A percentile compares a stretch with the other conserved stretches of the same genome.
phyloP scores from a whole-genome alignment of 2,113 vertebrate genomes.

The Cryptomyrus ogoouensis region DNA sequence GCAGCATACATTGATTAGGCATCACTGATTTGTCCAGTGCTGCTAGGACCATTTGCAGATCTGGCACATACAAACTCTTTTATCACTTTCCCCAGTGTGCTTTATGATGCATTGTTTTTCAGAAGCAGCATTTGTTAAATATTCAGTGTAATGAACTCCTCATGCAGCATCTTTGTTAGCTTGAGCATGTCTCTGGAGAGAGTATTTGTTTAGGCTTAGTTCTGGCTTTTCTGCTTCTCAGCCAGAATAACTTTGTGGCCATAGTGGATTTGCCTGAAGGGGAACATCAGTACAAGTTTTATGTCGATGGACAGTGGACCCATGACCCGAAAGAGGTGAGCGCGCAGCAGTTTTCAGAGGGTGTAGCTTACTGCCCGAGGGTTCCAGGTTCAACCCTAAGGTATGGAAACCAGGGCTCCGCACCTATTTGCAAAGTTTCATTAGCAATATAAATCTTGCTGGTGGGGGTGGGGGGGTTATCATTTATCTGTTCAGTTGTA shows the following conservation, averaged over 20 bases:
- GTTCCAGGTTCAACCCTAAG: not conserved
- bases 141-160: not conserved
- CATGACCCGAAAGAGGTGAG: conserved; percentile 85
- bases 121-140: not conserved
- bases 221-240: conserved; percentile 46
- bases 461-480: not conserved
- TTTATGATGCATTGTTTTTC: not conserved
- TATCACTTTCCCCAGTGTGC: not conserved
- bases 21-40: not conserved
- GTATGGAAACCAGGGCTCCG: not conserved
- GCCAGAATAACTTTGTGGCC: conserved; percentile 92
- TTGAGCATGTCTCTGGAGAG: not conserved
- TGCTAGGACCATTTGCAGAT: not conserved
- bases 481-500: not conserved
- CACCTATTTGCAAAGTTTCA: not conserved
- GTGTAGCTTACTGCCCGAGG: not conserved
- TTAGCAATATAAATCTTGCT: not conserved
- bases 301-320: conserved; percentile 93
- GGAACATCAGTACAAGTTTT: conserved; percentile 97
- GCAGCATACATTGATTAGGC: conserved; percentile 9
- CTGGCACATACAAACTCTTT: not conserved
- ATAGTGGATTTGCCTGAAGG: conserved; percentile 93
- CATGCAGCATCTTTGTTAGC: not conserved
- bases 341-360: not conserved
- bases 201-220: not conserved